These are phyloP conservation scores for Platyrinchus mystaceus DNA, from an alignment of 2,797 vertebrate species.

Conservation along the genomic window DNA sequence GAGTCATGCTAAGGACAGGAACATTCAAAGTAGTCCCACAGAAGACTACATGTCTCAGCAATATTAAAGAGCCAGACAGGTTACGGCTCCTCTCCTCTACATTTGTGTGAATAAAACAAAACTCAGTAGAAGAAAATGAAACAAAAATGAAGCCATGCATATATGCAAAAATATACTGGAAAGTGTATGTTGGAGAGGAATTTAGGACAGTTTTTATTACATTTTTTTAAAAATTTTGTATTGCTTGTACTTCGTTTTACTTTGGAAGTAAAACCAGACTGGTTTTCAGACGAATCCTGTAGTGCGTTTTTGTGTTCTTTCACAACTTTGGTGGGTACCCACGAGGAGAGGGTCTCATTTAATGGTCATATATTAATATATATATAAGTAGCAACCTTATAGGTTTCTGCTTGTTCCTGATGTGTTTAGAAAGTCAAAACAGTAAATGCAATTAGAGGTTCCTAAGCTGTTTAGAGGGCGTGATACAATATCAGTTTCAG, in stretches of 20 bases:
- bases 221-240: background rate
- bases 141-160: background rate
- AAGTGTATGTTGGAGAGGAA: background rate
- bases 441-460: background rate
- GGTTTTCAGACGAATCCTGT: background rate
- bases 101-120: background rate
- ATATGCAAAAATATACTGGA: background rate
- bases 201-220: accelerated
- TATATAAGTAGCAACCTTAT: background rate
- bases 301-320: background rate
- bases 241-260: background rate
- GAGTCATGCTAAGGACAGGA: background rate
- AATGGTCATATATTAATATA: background rate
- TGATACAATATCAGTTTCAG: background rate
- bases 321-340: background rate
- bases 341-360: background rate
- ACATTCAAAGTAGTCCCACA: background rate
- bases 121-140: background rate
- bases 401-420: background rate
- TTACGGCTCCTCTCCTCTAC: background rate
- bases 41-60: background rate
- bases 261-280: background rate
- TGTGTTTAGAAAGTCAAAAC: background rate
- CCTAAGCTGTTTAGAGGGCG: background rate
- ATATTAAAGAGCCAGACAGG: background rate